phyloP scores from a whole-genome alignment of 1,140 invertebrate genomes.

The Bombus balteatus region DNA sequence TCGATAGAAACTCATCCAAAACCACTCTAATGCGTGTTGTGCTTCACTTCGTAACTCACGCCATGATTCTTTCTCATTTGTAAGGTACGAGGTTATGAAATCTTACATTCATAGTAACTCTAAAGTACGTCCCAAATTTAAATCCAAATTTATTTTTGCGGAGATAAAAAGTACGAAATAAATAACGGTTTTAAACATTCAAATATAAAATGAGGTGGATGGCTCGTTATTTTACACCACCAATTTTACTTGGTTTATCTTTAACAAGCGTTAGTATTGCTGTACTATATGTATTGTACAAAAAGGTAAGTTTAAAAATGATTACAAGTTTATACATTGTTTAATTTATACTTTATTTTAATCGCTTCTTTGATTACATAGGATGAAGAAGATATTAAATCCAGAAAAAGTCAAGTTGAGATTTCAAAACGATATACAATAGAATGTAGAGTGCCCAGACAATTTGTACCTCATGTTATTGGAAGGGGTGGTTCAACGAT shows the following conservation, averaged over 20 bases:
- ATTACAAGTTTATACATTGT: not conserved
- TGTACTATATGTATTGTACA: conserved; percentile 79
- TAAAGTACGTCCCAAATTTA: not conserved
- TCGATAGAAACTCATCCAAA: not conserved
- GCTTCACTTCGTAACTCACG: not conserved
- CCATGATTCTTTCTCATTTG: not conserved
- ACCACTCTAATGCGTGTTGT: not conserved
- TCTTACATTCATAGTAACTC: not conserved
- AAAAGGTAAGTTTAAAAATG: conserved; percentile 71
- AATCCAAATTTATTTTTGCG: not conserved
- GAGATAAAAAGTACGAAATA: not conserved
- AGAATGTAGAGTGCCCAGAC: conserved; percentile 81
- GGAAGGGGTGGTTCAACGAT: conserved; percentile 87
- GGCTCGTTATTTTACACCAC: conserved; percentile 60
- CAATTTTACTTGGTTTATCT: conserved; percentile 78
- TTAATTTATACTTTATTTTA: conserved; percentile 20
- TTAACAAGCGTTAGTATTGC: conserved; percentile 78
- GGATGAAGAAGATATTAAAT: conserved; percentile 49
- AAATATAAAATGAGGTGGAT: conserved; percentile 63
- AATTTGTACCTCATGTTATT: conserved; percentile 82
- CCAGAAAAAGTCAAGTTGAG: conserved; percentile 2
- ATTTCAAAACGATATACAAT: not conserved
- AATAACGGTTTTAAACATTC: not conserved
- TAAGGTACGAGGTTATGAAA: conserved; percentile 26
- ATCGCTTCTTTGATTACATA: conserved; percentile 46